Base-by-base conservation (phyloP, 2,888 invertebrate genomes). In the Muschampia plurimacula region DNA sequence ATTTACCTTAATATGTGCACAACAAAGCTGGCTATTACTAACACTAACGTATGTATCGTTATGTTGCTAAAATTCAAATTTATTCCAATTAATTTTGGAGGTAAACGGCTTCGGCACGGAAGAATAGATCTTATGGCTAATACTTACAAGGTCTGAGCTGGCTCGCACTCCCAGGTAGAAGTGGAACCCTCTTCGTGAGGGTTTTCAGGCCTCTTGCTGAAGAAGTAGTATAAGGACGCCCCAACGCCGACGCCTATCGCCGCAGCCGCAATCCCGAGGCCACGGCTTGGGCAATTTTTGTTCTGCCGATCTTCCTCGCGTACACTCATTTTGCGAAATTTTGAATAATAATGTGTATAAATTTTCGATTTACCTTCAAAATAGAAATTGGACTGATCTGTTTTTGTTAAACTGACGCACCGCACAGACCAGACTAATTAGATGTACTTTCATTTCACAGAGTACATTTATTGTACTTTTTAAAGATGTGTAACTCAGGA, bases 171-270 rank as follows among this genome's bases (percentile, higher is more conserved):
- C 91, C 92, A 91, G 6, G 78, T 78, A n/a, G 86, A 82, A 2
- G 90, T 87, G 0, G 92, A 85, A 13, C 90, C 91, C 75, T 84
- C 86, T 1, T 81, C 74, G 66, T 84, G 82, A 1, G 90, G 89
- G 28, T 88, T 82, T 74, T 90, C 91, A 39, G 82, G 77, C 65
- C 87, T 77, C 81, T 89, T 91, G 78, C 83, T 91, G 77, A 91
- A 90, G 81, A 88, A 88, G 84, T 93, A 93, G 83, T 91, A 93
- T 77, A 93, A 73, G 28, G 93, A 93, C 3, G 93, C 92, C 66
- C 93, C 93, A 80, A 93, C 89, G 0, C 93, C 92, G 67, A 92
- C 90, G 75, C 93, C 92, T 74, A 93, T 85, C 0, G 91, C 93
- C 72, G 92, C 91, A 15, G 89, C 92, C 63, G 92, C 93, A 1